A percentile compares a stretch with the other conserved stretches of the same genome.
These are phyloP conservation scores for Sebastes vulpes DNA, from an alignment of 2,797 vertebrate species.

Conservation along the genomic window DNA sequence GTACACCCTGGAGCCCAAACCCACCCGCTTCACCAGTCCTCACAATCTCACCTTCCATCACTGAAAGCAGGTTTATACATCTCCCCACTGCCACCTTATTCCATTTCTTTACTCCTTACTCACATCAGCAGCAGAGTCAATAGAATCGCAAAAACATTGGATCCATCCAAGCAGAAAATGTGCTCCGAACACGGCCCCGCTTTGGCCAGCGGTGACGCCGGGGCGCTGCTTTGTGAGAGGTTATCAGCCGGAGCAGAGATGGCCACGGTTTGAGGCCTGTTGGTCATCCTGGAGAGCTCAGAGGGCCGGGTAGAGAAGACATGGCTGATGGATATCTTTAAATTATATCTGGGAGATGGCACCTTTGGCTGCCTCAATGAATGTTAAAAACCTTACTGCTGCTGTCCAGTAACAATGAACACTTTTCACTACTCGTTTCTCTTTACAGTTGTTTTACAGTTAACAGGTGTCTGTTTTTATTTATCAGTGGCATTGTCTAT, in stretches of 20 bases:
- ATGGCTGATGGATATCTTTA: conserved; percentile 69
- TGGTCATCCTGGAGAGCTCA: conserved; percentile 55
- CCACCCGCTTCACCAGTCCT: conserved; percentile 15
- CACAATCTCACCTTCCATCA: conserved; percentile 63
- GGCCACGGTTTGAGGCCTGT: conserved; percentile 29
- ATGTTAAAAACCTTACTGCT: conserved; percentile 45
- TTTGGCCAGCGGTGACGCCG: conserved; percentile 15
- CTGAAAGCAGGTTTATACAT: conserved; percentile 55
- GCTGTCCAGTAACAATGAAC: not conserved
- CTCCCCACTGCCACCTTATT: conserved; percentile 43
- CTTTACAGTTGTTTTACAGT: not conserved
- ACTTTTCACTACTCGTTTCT: not conserved
- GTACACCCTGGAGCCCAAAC: conserved; percentile 42
- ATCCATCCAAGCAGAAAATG: conserved; percentile 72
- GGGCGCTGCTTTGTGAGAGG: conserved; percentile 54
- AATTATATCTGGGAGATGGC: conserved; percentile 64
- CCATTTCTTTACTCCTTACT: conserved; percentile 30
- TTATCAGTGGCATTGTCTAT: not conserved
- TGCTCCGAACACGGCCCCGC: conserved; percentile 45
- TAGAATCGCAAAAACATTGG: conserved; percentile 73
- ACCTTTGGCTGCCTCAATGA: conserved; percentile 19
- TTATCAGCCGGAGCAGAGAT: conserved; percentile 69
- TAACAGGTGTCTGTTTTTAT: not conserved
- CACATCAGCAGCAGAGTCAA: conserved; percentile 59
- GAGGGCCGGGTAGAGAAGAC: conserved; percentile 10